Conservation (phyloP, 2,888 invertebrate species). For the Rhingia rostrata region DNA sequence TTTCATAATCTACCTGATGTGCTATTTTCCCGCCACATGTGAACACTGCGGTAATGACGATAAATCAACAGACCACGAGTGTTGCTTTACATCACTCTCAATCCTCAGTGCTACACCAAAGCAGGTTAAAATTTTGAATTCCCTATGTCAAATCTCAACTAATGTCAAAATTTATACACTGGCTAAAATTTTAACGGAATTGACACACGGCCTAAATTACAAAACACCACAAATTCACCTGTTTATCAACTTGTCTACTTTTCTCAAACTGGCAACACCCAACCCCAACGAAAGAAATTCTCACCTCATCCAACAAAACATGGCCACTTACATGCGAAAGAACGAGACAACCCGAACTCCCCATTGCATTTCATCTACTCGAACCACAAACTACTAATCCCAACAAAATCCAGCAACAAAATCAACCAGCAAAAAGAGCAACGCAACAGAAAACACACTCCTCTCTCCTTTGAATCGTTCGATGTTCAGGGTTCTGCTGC, state of each 20-base stretch:
- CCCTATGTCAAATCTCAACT: too few species aligned
- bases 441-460: slow-evolving; percentile 29
- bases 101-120: too few species aligned
- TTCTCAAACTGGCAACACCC: slow-evolving; percentile 35
- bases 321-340: slow-evolving; percentile 28
- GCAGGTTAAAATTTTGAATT: too few species aligned
- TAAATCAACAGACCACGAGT: too few species aligned
- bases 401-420: slow-evolving; percentile 56
- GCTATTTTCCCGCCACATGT: too few species aligned
- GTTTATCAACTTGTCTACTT: slow-evolving; percentile 1
- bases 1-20: too few species aligned
- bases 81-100: too few species aligned
- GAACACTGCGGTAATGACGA: too few species aligned
- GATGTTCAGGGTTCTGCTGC: background rate
- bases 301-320: slow-evolving; percentile 50
- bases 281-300: slow-evolving; percentile 14
- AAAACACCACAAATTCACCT: slow-evolving; percentile 6
- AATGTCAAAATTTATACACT: too few species aligned
- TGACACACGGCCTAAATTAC: too few species aligned
- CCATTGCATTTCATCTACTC: background rate
- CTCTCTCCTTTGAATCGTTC: slow-evolving; percentile 5
- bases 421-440: slow-evolving; percentile 40
- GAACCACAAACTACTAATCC: background rate
- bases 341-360: background rate
- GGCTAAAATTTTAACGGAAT: too few species aligned